Evolutionary conservation across 1,140 invertebrate species (phyloP).

Genomic region (Manduca sexta): DNA sequence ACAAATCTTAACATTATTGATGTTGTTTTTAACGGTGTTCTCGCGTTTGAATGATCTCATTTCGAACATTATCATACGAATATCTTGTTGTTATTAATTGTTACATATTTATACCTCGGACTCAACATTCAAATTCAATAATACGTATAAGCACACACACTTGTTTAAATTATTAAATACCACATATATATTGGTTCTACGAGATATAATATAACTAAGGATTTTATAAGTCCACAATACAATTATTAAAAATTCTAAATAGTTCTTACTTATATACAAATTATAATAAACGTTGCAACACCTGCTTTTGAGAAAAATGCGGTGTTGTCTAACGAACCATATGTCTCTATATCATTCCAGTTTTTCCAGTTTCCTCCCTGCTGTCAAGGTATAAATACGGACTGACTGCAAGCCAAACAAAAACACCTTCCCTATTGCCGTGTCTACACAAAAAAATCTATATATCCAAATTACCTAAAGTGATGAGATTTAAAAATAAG

Average conservation of each 20-base stretch:
- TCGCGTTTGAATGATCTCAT: not conserved
- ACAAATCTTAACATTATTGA: slow-evolving; percentile 59
- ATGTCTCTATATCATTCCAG: slow-evolving; percentile 35
- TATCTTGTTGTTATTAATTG: not conserved
- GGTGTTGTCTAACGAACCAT: slow-evolving; percentile 42
- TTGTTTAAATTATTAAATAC: too few species aligned
- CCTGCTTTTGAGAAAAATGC: slow-evolving; percentile 27
- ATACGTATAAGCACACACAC: too few species aligned
- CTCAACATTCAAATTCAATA: not conserved
- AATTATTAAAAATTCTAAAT: too few species aligned
- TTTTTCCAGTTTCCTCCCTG: slow-evolving; percentile 19
- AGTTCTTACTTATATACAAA: too few species aligned
- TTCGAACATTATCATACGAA: too few species aligned
- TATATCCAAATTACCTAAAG: slow-evolving; percentile 42
- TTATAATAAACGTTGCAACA: too few species aligned
- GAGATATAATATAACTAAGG: too few species aligned
- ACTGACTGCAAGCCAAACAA: slow-evolving; percentile 18
- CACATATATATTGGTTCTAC: too few species aligned
- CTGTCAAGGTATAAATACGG: slow-evolving; percentile 27
- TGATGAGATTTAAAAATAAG: slow-evolving; percentile 54
- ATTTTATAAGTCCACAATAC: too few species aligned
- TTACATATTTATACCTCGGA: not conserved
- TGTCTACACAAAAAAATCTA: slow-evolving; percentile 55
- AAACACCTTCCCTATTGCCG: slow-evolving; percentile 48
- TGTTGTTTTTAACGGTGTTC: slow-evolving; percentile 40